Evolutionary conservation across 2,797 vertebrate species (phyloP), one percentile per base, ranked within the genome.

Genomic region (Crax fasciolata): DNA sequence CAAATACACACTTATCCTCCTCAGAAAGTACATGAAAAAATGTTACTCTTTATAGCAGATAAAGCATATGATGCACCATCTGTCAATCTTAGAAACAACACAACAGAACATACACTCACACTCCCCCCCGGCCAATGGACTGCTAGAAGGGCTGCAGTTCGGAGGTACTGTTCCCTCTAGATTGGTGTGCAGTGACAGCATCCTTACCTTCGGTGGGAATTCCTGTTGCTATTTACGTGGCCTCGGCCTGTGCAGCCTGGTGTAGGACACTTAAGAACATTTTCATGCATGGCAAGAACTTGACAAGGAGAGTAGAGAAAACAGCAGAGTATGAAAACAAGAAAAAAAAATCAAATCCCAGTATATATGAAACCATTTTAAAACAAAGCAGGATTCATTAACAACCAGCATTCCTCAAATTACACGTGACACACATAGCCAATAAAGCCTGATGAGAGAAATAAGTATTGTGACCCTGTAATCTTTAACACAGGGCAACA

Each of bases 211-310:
- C 99, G 97, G 98, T 99, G 99, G 70, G 99, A 99, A 98, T 99
- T 99, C 99, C 99, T 99, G 99, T 99, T 99, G 99, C 99, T 99
- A 98, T 99, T 99, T 98, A 99, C 99, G 98, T 99, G 99, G 98
- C 99, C 99, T 91, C 99, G 99, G 98, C 99, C 99, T 95, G 99
- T 99, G 99, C 99, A 99, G 99, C 99, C 99, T 87, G 98, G 99
- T 98, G 99, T 99, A 98, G 99, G 99, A 99, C 99, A 99, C 99
- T 99, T 99, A 99, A 99, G 99, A 98, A 99, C 99, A 99, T 99
- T 99, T 98, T 99, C 99, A 98, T 99, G 99, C 99, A 99, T 99
- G 98, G 99, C 99, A 98, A 99, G 99, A 98, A 99, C 99, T 99
- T 99, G 97, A 97, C 95, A 98, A 98, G 98, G 98, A 99, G 97